These are phyloP conservation scores for Ptychobarbus kaznakovi DNA, from an alignment of 2,797 vertebrate species.

Conservation along the genomic window DNA sequence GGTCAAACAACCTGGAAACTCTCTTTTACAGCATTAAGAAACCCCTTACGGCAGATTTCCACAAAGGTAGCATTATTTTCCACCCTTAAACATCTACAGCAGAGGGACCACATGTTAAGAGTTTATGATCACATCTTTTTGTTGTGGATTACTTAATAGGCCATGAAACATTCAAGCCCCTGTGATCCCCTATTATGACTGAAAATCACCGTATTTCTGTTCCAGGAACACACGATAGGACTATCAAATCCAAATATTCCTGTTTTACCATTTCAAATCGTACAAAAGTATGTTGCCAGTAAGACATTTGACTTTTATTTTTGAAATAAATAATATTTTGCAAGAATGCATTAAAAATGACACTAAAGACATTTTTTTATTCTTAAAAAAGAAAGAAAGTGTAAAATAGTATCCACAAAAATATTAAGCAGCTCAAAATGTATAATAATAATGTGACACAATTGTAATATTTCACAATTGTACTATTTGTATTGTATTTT, in stretches of 20 bases:
- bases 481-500: no score
- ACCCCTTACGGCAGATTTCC: slow-evolving; percentile 31
- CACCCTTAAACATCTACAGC: slow-evolving; percentile 51
- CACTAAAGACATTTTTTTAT: background rate
- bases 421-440: no score
- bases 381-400: no score
- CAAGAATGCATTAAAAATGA: background rate
- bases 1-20: slow-evolving; percentile 3
- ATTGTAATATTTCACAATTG: no score
- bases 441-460: no score
- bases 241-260: background rate
- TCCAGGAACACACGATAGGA: background rate
- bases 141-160: slow-evolving; percentile 58
- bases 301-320: background rate
- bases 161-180: slow-evolving; percentile 46
- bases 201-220: background rate
- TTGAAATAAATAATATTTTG: background rate
- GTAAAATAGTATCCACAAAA: no score
- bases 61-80: slow-evolving; percentile 54
- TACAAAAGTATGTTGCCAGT: background rate
- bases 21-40: slow-evolving; percentile 24
- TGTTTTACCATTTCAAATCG: background rate
- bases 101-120: slow-evolving; percentile 52
- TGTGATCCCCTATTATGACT: slow-evolving; percentile 28
- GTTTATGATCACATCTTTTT: slow-evolving; percentile 54